Conservation (phyloP, 35 echinoderm and acorn worm genomes). For the Holothuria glaberrima region DNA sequence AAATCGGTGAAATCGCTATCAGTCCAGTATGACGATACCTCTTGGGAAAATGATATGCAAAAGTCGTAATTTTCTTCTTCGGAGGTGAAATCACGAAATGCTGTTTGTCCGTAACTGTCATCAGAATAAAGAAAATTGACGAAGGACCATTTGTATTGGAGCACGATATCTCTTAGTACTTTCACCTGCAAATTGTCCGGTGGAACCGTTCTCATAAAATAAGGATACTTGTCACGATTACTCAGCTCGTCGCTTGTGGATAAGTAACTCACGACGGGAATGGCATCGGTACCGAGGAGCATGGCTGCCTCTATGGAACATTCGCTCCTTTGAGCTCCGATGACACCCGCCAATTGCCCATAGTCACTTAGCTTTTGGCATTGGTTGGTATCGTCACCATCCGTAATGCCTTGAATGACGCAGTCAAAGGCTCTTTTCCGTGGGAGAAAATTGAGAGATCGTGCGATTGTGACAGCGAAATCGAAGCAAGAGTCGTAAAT, state of each 20-base stretch:
- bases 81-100: constrained; percentile 1
- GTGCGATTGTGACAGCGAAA: constrained; percentile 53
- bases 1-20: constrained; percentile 53
- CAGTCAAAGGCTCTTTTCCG: constrained; percentile 16
- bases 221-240: constrained; percentile 60
- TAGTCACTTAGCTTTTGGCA: background rate
- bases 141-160: constrained; percentile 69
- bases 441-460: background rate
- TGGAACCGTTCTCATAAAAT: constrained; percentile 71
- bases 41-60: constrained; percentile 44
- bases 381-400: background rate
- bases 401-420: background rate
- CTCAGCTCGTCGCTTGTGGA: constrained; percentile 71
- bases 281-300: constrained; percentile 54
- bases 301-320: constrained; percentile 74
- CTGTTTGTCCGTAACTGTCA: constrained; percentile 74
- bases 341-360: constrained; percentile 47
- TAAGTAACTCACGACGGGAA: constrained; percentile 46
- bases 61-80: constrained; percentile 17
- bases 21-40: constrained; percentile 33
- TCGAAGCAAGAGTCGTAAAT: constrained; percentile 88
- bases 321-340: constrained; percentile 75
- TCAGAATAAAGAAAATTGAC: constrained; percentile 75
- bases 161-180: constrained; percentile 68
- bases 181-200: constrained; percentile 68